Evolutionary conservation across 1,140 invertebrate species (phyloP), one percentile per base, ranked within the genome.

Genomic region (Lasioglossum baleicum): DNA sequence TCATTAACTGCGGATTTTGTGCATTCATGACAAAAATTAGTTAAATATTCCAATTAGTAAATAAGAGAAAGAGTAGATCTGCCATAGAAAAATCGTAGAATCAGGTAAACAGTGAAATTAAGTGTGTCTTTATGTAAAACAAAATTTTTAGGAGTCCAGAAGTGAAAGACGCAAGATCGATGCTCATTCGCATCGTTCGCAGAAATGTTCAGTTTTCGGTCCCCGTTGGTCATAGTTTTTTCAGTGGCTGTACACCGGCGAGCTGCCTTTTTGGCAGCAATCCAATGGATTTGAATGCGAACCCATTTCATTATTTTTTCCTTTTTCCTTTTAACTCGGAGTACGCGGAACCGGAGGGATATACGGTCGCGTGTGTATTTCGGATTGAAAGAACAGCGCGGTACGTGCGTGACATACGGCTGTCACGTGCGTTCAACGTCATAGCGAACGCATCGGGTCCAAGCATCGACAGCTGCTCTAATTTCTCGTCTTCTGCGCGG

Each of bases 401-500:
- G 40, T 48, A 67, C 67, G 63, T 53, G 17, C 68, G 64, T 86
- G 77, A 83, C 78, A 80, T 71, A 67, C 81, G 81, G 81, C 70
- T 86, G 83, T 75, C 84, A 86, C 68, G 82, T 79, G 85, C 72
- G 75, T 51, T 53, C 17, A 83, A 82, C 67, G 63, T 84, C 83
- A 77, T 66, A 64, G 73, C 20, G 35, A 22, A n/a, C 61, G 80
- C 80, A 78, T 87, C 68, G 66, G 63, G 76, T 83, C 75, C 80
- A 87, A 84, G 75, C 73, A 72, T 63, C 82, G 73, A 82, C 82
- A 84, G 82, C 80, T 85, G 82, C 82, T 83, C 75, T 81, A 75
- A 60, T 84, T 81, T 78, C 77, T 66, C 76, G 79, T 83, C 65
- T 83, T 76, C 56, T 48, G 72, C 64, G 61, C 61, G 67, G 76